Percentiles rank a stretch among this genome's conserved stretches.
phyloP scores from a whole-genome alignment of 2,797 vertebrate species.

The Chiloscyllium punctatum region DNA sequence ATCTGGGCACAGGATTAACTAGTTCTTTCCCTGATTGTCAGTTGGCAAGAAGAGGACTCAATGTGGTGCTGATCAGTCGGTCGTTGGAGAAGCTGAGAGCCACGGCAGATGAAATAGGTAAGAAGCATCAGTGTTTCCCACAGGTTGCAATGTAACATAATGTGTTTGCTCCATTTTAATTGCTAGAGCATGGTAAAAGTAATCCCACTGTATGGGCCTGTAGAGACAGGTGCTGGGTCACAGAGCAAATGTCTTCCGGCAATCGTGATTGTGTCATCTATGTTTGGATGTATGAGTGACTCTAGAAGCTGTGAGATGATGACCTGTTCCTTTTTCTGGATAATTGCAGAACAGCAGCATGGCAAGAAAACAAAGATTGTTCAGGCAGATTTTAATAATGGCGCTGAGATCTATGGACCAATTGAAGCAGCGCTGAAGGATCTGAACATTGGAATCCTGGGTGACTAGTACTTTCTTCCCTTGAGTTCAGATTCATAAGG shows the following conservation, averaged over 20 bases:
- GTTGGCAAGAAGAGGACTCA: conserved; percentile 68
- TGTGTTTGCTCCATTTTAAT: not conserved
- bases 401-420: conserved; percentile 56
- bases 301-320: not conserved
- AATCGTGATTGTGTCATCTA: not conserved
- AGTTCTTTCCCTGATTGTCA: conserved; percentile 42
- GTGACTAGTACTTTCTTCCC: conserved; percentile 47
- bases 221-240: not conserved
- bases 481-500: not conserved
- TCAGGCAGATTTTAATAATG: conserved; percentile 63
- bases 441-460: conserved; percentile 69
- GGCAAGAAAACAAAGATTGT: conserved; percentile 57
- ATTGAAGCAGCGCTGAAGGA: conserved; percentile 54
- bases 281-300: not conserved
- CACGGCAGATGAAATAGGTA: conserved; percentile 62
- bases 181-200: not conserved
- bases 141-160: not conserved
- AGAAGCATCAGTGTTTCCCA: not conserved
- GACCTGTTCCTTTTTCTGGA: not conserved
- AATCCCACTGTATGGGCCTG: not conserved
- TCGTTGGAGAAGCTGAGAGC: conserved; percentile 55
- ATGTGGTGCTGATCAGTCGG: conserved; percentile 64
- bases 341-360: conserved; percentile 52
- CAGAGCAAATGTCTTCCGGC: too few relatives aligned
- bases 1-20: not conserved